Base-by-base conservation (phyloP, 1,140 invertebrate genomes). In the Drosophila sturtevanti region DNA sequence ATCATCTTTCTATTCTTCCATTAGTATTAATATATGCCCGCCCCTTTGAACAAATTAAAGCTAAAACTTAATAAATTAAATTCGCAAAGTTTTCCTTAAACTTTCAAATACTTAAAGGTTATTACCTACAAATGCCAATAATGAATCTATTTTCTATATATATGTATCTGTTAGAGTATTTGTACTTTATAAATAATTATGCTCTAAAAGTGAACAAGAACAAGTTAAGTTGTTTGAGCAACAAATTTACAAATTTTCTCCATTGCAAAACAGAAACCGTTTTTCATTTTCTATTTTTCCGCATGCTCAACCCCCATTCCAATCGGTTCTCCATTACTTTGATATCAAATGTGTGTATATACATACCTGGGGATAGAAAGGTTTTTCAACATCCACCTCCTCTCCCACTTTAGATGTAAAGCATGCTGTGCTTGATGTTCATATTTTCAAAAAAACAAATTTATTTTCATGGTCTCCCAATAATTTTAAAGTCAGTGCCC, bases 401-500 rank as follows among this genome's bases (percentile, higher is more conserved):
- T 4, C 14, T 18, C 41, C 12, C 22, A 58, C 7, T 12, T 6
- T 37, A 58, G 14, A 52, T 27, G 70, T 63, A 6, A 4, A 31
- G 1, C 74, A 62, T 58, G 69, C 63, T 70, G 70, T 61, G 63
- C 35, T 79, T 72, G 61, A 79, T 79, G 68, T 84, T 75, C 65
- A 71, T 63, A 68, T 75, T 75, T 81, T 68, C 60, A 37, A 48
- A 75, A 51, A 84, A 79, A 77, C 58, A 79, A 79, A 79, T 79
- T 79, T 79, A 79, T 81, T 81, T 81, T 69, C 68, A 61, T 76
- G 73, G 56, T 58, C 64, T 41, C 37, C 68, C 72, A 80, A 80
- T 80, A 80, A 80, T 69, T 79, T 64, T 48, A 69, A 75, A 63
- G 70, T 61, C 38, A 68, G 51, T 58, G 61, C 60, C 66, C 71